Percentiles rank a stretch among this genome's conserved stretches.
phyloP scores from a whole-genome alignment of 2,888 invertebrate species.

The Tenthredo mesomela region DNA sequence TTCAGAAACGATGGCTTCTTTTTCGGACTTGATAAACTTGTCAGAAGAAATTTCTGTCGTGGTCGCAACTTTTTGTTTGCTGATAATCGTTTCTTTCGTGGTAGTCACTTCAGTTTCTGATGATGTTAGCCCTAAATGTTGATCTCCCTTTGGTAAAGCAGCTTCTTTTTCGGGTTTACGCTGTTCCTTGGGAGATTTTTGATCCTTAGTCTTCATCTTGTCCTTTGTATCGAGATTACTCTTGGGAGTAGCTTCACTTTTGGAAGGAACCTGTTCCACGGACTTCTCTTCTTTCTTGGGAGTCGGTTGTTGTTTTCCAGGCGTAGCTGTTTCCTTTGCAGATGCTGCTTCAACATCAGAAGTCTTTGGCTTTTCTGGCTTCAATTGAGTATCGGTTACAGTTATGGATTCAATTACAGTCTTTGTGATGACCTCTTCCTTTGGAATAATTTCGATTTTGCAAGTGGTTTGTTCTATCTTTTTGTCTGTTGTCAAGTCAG shows the following conservation, averaged over 20 bases:
- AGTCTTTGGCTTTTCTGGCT: constrained; percentile 5
- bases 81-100: background rate
- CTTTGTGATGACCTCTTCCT: background rate
- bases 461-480: background rate
- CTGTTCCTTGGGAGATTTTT: constrained; percentile 30
- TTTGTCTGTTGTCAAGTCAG: background rate
- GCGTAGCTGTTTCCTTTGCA: background rate
- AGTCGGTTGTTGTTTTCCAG: background rate
- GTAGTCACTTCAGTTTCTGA: background rate
- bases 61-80: constrained; percentile 12
- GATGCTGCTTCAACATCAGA: background rate
- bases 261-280: background rate
- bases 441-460: constrained; percentile 18
- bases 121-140: background rate
- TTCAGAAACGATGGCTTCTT: constrained; percentile 54
- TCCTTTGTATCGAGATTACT: constrained; percentile 18
- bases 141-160: background rate
- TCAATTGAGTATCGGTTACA: background rate
- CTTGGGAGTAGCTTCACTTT: background rate
- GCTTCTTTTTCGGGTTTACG: background rate
- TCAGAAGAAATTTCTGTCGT: background rate
- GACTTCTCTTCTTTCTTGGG: constrained; percentile 16
- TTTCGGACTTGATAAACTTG: constrained; percentile 44
- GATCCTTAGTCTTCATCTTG: background rate
- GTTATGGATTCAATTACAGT: constrained; percentile 10